Evolutionary conservation across 2,888 invertebrate genomes (phyloP).

Genomic region (Macrophya annulata): DNA sequence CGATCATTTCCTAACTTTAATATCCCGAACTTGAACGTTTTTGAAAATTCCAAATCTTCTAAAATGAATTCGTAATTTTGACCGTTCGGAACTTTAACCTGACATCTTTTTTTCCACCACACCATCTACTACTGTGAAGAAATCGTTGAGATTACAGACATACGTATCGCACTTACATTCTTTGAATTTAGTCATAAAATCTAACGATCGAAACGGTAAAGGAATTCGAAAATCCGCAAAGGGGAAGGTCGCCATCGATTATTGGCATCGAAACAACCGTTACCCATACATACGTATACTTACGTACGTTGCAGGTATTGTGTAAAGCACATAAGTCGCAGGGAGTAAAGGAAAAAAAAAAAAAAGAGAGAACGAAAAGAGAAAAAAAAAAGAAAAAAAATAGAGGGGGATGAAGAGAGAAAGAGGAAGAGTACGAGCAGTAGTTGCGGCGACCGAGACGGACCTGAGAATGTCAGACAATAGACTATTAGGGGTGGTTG

Average conservation of each 20-base stretch:
- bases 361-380: conserved; percentile 56
- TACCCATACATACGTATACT: background rate
- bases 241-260: conserved; percentile 24
- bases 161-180: background rate
- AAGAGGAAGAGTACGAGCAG: background rate
- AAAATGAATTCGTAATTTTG: too few relatives aligned
- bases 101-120: too few relatives aligned
- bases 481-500: conserved; percentile 73
- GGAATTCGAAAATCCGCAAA: conserved; percentile 17
- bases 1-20: too few relatives aligned
- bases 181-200: background rate
- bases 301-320: background rate
- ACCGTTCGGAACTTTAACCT: too few relatives aligned
- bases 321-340: background rate
- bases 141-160: background rate
- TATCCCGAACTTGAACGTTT: too few relatives aligned
- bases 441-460: conserved; percentile 7
- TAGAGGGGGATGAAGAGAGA: background rate
- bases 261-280: conserved; percentile 8
- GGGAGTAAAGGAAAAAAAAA: background rate
- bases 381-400: background rate
- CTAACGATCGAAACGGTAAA: background rate
- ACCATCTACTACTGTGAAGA: background rate
- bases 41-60: too few relatives aligned
- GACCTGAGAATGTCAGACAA: conserved; percentile 73